Conservation (phyloP, 2,888 invertebrate genomes). For the Boloria selene region DNA sequence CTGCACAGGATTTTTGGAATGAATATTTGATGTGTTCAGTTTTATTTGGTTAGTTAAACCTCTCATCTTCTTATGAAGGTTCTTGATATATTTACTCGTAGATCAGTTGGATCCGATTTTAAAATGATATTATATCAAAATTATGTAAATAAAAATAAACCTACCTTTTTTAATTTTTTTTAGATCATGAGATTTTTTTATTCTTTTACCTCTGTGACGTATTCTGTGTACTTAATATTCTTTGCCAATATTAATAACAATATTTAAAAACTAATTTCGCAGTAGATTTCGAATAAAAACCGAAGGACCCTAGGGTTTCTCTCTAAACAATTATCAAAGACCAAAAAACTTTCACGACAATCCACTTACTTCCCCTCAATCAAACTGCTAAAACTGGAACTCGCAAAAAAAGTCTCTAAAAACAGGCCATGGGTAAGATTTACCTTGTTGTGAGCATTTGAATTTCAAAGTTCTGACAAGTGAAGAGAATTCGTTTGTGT, state of each 20-base stretch:
- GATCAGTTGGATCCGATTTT: too few species aligned
- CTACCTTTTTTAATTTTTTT: too few species aligned
- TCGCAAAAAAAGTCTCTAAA: constrained; percentile 1
- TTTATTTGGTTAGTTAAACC: background rate
- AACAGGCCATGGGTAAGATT: constrained; percentile 17
- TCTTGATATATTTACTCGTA: background rate
- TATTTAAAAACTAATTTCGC: too few species aligned
- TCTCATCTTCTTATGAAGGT: background rate
- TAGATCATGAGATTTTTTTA: too few species aligned
- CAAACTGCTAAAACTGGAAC: constrained; percentile 16
- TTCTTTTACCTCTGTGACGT: too few species aligned
- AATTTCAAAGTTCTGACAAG: constrained; percentile 35
- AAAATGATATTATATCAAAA: too few species aligned
- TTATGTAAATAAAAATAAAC: too few species aligned
- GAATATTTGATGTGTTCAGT: background rate
- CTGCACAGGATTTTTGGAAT: constrained; percentile 1
- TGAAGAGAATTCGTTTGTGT: constrained; percentile 27
- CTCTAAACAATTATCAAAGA: constrained; percentile 10
- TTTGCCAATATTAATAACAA: too few species aligned
- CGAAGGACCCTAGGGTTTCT: background rate
- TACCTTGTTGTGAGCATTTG: constrained; percentile 27
- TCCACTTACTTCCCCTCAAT: constrained; percentile 20
- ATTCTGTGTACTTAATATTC: too few species aligned
- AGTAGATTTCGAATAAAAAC: too few species aligned
- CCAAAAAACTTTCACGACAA: constrained; percentile 4